Evolutionary conservation across 2,113 vertebrate genomes (phyloP).

Genomic region (Hyaena hyaena): DNA sequence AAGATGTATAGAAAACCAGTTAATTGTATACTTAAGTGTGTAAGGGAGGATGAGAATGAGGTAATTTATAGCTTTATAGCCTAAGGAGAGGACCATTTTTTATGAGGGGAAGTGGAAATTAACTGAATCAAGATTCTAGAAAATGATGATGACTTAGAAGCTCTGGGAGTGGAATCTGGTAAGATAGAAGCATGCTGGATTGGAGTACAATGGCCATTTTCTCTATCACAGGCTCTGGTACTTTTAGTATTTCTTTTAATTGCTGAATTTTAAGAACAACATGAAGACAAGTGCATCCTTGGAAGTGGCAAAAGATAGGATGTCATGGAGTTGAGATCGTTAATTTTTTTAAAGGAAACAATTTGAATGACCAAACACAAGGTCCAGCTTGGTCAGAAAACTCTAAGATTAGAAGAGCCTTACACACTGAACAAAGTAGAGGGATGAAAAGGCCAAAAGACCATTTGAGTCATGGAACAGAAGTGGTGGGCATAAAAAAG

Average conservation of each 20-base stretch:
- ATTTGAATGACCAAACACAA: background rate
- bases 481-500: background rate
- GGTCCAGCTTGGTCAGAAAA: background rate
- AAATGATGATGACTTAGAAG: background rate
- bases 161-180: background rate
- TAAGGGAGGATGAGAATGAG: background rate
- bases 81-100: background rate
- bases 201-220: background rate
- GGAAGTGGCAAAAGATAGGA: background rate
- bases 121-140: background rate
- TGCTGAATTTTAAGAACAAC: background rate
- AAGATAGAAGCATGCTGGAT: accelerated
- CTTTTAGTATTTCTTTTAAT: background rate
- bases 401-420: background rate
- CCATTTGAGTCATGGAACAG: background rate
- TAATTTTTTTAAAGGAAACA: background rate
- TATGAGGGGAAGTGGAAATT: accelerated
- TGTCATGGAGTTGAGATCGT: background rate
- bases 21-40: too few species aligned
- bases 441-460: background rate
- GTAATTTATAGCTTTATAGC: background rate
- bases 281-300: background rate
- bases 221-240: background rate
- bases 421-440: background rate
- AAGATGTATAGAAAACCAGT: background rate